Base-by-base conservation (phyloP, 2,888 invertebrate genomes). In the Apantesis nais region DNA sequence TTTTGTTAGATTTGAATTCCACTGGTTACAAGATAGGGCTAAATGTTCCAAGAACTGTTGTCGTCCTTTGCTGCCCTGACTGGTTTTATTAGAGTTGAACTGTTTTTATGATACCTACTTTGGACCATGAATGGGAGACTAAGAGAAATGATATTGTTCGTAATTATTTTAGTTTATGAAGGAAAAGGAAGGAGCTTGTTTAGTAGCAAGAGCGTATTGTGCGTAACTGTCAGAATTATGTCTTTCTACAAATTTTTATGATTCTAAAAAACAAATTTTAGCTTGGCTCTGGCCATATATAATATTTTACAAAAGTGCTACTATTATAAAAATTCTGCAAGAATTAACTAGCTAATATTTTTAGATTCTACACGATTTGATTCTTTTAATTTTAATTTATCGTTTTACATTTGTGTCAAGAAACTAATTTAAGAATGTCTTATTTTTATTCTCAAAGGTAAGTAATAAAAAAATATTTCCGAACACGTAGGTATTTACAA, bases 1-100 rank as follows among this genome's bases (percentile, higher is more conserved):
- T 62, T 37, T 39, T 62, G n/a, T 62, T 37, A n/a, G n/a, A n/a
- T 37, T 62, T 12, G 22, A 62, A 62, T 39, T 39, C 63, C 29
- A 19, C 19, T 44, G 14, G 39, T 19, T 63, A 44, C 63, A 63
- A 31, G 63, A 44, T 63, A 4, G 44, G 8, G 44, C 58, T 58
- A 29, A 58, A 58, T 58, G 29, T 58, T 58, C 58, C 7, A 58
- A 58, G 55, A 58, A 58, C 55, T 52, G 11, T 25, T n/a, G n/a
- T 25, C 22, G 52, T 52, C 8, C 52, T 25, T 58, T 12, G 29
- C 29, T 29, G 29, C 29, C 14, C 29, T 14, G 14, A 16, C 14
- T 8, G 25, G 16, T 58, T 58, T 58, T 29, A 16, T 16, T 58
- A 16, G 16, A 52, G 9, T 52, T 52, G n/a, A 9, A 52, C 11